Conservation (phyloP, 2,888 invertebrate genomes). For the Trimorus sp. region DNA sequence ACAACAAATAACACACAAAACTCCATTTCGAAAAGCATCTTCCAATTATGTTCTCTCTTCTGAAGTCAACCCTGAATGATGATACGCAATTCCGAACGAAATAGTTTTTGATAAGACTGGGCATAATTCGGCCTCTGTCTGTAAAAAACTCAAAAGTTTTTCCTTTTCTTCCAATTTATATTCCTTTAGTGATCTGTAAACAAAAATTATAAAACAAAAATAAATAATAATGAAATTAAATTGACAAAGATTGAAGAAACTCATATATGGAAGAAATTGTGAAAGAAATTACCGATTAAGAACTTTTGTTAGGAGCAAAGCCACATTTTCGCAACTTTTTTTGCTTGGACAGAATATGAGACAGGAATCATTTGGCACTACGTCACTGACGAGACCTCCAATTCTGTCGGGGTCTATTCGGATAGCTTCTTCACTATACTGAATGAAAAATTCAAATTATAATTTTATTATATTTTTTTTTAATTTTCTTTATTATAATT, state of each 20-base stretch:
- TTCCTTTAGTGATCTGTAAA: slow-evolving; percentile 82
- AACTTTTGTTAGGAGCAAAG: slow-evolving; percentile 87
- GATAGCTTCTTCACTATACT: slow-evolving; percentile 84
- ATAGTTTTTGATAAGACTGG: slow-evolving; percentile 86
- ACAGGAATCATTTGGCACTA: slow-evolving; percentile 90
- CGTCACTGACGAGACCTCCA: slow-evolving; percentile 90
- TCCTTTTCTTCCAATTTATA: slow-evolving; percentile 85
- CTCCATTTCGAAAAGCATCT: slow-evolving; percentile 91
- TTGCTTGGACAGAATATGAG: slow-evolving; percentile 95
- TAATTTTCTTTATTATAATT: too few species aligned
- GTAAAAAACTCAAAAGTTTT: slow-evolving; percentile 85
- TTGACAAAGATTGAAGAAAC: background rate
- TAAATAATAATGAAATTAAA: background rate
- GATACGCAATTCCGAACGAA: slow-evolving; percentile 93
- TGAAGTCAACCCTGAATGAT: slow-evolving; percentile 94
- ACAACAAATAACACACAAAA: slow-evolving; percentile 94
- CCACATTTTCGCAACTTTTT: slow-evolving; percentile 95
- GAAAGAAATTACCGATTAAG: slow-evolving; percentile 80
- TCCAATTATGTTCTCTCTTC: slow-evolving; percentile 94
- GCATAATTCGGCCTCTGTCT: slow-evolving; percentile 87
- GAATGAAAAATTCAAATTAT: background rate
- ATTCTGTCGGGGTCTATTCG: slow-evolving; percentile 90
- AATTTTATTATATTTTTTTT: too few species aligned
- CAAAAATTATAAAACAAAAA: background rate
- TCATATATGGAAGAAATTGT: background rate